Base-by-base conservation (phyloP, 1,140 invertebrate genomes). In the Rhagoletis zephyria region DNA sequence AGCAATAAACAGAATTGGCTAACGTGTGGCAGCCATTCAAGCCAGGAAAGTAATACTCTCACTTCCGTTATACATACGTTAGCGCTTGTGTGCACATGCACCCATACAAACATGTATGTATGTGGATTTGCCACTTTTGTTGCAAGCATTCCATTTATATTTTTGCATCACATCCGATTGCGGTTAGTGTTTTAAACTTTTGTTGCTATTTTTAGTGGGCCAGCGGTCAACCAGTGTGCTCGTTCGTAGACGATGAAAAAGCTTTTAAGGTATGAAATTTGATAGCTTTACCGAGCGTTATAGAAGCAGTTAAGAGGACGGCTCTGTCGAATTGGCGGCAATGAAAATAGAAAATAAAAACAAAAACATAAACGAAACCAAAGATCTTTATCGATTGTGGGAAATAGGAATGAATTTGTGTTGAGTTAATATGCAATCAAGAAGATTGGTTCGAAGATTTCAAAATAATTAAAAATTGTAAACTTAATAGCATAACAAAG, bases 221-320 rank as follows among this genome's bases (percentile, higher is more conserved):
- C 67, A 48, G 67, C n/a, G 67, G 61, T 63, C 61, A 63, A 14
- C 67, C 10, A 5, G 42, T 42, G 51, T 56, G 51, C 5, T 10
- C 51, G 67, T 16, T 45, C 12, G n/a, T 74, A 74, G 67, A 45
- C 67, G 67, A 16, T 74, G 67, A 74, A 48, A 74, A 74, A 45
- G 42, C 67, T 74, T 74, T 74, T 74, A 74, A 74, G 67, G 42
- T 48, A 74, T 74, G 67, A 74, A 74, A 74, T 74, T 74, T 74
- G 67, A 74, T 74, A 30, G 67, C 67, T 48, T 16, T 5, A 30
- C 42, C 42, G 45, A 74, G 42, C 67, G 42, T 42, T 12, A 74
- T 74, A 48, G 45, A 74, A 74, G 42, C 67, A 74, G 40, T 74
- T 45, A 74, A 74, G 67, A 48, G 67, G 67, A 74, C 7, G 40